Evolutionary conservation across 2,113 vertebrate genomes (phyloP).

Genomic region (Chloropsis cyanopogon): DNA sequence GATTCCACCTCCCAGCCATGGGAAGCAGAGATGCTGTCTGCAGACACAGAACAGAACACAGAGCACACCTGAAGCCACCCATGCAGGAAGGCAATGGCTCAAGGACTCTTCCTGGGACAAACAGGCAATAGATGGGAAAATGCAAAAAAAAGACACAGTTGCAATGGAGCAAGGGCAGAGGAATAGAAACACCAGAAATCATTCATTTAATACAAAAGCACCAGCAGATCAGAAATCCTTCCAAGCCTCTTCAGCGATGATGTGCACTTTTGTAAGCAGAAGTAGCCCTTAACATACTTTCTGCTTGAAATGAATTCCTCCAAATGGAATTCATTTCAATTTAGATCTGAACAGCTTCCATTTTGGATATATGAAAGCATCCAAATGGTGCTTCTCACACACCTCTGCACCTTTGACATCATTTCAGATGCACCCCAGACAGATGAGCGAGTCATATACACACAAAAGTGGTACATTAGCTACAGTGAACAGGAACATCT

Average conservation of each 20-base stretch:
- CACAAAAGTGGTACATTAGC: neutral
- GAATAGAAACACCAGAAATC: neutral
- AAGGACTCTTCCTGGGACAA: neutral
- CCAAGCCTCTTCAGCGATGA: neutral
- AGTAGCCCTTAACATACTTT: slow-evolving; percentile 6
- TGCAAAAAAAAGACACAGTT: neutral
- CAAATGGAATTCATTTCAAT: neutral
- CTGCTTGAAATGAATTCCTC: neutral
- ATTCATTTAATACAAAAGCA: neutral
- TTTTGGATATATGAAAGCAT: neutral
- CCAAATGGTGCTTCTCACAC: neutral
- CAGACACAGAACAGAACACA: neutral
- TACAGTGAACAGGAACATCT: neutral
- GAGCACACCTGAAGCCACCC: neutral
- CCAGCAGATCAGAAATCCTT: neutral
- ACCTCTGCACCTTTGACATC: neutral
- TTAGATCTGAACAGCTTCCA: neutral
- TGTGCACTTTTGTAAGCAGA: neutral
- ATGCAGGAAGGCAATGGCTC: neutral
- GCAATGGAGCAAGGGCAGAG: neutral
- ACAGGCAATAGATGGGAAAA: neutral
- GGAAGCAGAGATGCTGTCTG: neutral
- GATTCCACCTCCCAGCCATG: neutral
- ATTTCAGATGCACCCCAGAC: neutral
- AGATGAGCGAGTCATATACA: neutral